Conservation (phyloP, 2,113 vertebrate species). For the Eretmochelys imbricata region DNA sequence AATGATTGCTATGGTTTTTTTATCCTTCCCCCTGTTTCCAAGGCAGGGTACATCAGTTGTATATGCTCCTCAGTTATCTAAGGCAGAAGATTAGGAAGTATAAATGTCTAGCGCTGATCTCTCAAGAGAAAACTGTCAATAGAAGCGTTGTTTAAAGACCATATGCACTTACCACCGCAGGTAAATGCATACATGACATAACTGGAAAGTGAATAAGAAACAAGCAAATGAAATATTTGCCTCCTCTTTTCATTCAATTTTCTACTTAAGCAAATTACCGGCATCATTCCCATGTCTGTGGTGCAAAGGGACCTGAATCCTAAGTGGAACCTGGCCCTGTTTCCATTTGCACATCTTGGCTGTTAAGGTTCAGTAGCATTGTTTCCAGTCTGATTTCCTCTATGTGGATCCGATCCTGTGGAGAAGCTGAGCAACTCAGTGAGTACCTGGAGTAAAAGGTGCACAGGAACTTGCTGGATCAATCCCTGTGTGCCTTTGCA, state of each 20-base stretch:
- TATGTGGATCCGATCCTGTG: neutral
- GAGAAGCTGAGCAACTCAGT: neutral
- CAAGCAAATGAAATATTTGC: neutral
- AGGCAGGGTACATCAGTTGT: neutral
- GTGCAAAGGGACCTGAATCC: neutral
- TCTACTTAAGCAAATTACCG: neutral
- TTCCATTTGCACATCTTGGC: neutral
- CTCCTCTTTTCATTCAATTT: neutral
- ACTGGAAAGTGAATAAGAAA: neutral
- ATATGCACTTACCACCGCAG: neutral
- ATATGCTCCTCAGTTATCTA: neutral
- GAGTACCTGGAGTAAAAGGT: neutral
- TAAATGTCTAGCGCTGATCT: neutral
- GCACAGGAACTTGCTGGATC: neutral
- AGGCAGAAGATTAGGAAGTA: neutral
- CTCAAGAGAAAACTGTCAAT: neutral
- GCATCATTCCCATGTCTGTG: fast-evolving
- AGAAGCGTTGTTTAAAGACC: neutral
- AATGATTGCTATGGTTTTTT: neutral
- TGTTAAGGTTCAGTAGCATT: neutral
- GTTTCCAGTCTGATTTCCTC: neutral
- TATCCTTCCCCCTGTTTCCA: neutral
- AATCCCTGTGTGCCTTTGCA: fast-evolving
- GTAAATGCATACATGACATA: neutral
- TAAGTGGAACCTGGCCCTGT: neutral